Evolutionary conservation across 2,888 invertebrate species (phyloP).

Genomic region (Orthosia gothica): DNA sequence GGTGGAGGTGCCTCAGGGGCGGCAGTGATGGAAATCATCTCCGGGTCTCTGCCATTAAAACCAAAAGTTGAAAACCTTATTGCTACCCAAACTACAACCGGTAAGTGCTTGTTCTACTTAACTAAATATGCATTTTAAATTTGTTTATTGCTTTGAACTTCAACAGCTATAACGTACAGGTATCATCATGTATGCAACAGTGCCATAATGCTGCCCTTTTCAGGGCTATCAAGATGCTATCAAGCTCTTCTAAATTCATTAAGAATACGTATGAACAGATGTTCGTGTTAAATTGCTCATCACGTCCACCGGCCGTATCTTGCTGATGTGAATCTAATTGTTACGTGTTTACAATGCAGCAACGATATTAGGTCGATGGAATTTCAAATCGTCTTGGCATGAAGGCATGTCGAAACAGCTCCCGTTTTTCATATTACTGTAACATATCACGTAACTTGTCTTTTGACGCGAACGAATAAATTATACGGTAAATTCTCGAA

Average conservation of each 20-base stretch:
- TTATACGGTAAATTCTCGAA: constrained; percentile 73
- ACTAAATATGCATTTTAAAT: constrained; percentile 22
- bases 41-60: constrained; percentile 94
- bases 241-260: constrained; percentile 69
- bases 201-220: constrained; percentile 66
- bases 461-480: constrained; percentile 75
- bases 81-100: not conserved
- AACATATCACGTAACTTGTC: constrained; percentile 78
- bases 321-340: constrained; percentile 79
- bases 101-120: not conserved
- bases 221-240: constrained; percentile 71
- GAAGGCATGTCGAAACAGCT: constrained; percentile 75
- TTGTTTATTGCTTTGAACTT: constrained; percentile 11
- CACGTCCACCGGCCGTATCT: constrained; percentile 74
- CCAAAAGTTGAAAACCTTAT: constrained; percentile 19
- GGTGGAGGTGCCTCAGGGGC: constrained; percentile 99
- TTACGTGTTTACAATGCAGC: constrained; percentile 79
- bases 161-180: constrained; percentile 6
- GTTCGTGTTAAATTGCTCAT: constrained; percentile 74
- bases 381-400: constrained; percentile 77
- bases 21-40: constrained; percentile 98
- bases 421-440: constrained; percentile 76
- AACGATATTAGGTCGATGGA: constrained; percentile 77
- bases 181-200: constrained; percentile 42
- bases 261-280: constrained; percentile 72